Conservation (phyloP, 1,140 invertebrate genomes). For the Eulimnadia texana region DNA sequence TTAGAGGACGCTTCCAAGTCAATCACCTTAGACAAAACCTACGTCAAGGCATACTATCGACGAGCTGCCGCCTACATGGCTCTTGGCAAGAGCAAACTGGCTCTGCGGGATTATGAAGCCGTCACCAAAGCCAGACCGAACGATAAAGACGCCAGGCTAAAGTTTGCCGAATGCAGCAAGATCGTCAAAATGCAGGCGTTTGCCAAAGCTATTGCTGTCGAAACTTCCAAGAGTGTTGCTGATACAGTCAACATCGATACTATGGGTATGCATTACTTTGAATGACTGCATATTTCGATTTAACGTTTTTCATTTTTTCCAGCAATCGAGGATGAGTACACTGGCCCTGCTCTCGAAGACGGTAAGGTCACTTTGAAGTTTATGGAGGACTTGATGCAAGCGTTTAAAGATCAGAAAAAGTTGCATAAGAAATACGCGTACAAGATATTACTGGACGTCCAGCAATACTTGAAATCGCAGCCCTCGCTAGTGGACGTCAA, state of each 20-base stretch:
- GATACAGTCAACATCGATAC: slow-evolving; percentile 75
- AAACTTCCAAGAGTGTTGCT: slow-evolving; percentile 69
- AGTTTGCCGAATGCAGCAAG: slow-evolving; percentile 89
- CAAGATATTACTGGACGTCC: slow-evolving; percentile 86
- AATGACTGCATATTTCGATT: not conserved
- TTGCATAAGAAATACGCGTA: slow-evolving; percentile 95
- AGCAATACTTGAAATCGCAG: slow-evolving; percentile 64
- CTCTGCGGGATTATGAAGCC: slow-evolving; percentile 90
- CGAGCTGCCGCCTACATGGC: slow-evolving; percentile 90
- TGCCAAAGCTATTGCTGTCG: slow-evolving; percentile 90
- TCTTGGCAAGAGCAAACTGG: slow-evolving; percentile 90
- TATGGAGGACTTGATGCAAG: slow-evolving; percentile 71
- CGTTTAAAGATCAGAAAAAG: slow-evolving; percentile 82
- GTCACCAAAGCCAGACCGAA: slow-evolving; percentile 75
- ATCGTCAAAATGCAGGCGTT: slow-evolving; percentile 90
- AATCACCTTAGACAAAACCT: slow-evolving; percentile 73
- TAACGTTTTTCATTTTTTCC: slow-evolving; percentile 18
- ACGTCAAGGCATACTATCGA: slow-evolving; percentile 90
- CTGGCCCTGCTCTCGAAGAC: slow-evolving; percentile 77
- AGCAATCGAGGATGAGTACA: slow-evolving; percentile 91
- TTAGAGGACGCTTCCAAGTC: slow-evolving; percentile 80
- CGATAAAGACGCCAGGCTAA: slow-evolving; percentile 87
- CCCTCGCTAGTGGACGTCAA: slow-evolving; percentile 80
- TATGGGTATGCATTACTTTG: slow-evolving; percentile 58
- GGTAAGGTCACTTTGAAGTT: slow-evolving; percentile 72